Evolutionary conservation across 2,888 invertebrate genomes (phyloP), one percentile per base, ranked within the genome.

Genomic region (Apotomis betuletana): DNA sequence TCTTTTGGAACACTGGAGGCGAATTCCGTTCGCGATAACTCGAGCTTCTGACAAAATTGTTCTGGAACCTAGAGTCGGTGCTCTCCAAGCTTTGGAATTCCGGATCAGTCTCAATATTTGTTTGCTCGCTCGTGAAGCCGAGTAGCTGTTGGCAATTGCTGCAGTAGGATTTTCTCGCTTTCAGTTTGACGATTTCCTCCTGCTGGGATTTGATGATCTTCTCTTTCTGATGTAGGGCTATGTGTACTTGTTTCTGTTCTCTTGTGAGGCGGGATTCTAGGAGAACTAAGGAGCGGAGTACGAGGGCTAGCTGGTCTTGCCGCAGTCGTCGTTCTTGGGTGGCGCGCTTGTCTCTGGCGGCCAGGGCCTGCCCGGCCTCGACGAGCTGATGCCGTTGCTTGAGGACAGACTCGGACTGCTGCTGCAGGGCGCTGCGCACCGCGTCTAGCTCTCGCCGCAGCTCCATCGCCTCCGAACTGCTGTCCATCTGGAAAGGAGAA

Each of bases 231-330:
- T 94, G 94, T 15, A 96, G 91, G 64, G 95, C 94, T 70, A 95
- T 94, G 73, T 95, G 94, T 77, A 97, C 96, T 79, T 94, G 94
- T 78, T 95, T 95, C 83, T 96, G 96, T 84, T 97, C 96, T 83
- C 96, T 95, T 62, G 95, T 94, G 38, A 97, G 90, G 8, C 96
- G 93, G 8, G 96, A 95, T 85, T 97, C 96, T 64, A 96, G 94
- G 55, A 96, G 94, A 55, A 96, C 94, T 70, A 97, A 88, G 4
- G 96, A 96, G 61, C 96, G 93, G 6, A 96, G 90, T 44, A 97
- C 95, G 75, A 95, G 93, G 4, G 96, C 95, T 41, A 96, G 92
- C 81, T 96, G 96, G 82, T 95, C 95, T 86, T 96, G 96, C 55
- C 96, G 92, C 5, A 96, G 91, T 3, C 94, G 91, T 75, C 94